phyloP scores from a whole-genome alignment of 2,113 vertebrate species.

The Serinus canaria region DNA sequence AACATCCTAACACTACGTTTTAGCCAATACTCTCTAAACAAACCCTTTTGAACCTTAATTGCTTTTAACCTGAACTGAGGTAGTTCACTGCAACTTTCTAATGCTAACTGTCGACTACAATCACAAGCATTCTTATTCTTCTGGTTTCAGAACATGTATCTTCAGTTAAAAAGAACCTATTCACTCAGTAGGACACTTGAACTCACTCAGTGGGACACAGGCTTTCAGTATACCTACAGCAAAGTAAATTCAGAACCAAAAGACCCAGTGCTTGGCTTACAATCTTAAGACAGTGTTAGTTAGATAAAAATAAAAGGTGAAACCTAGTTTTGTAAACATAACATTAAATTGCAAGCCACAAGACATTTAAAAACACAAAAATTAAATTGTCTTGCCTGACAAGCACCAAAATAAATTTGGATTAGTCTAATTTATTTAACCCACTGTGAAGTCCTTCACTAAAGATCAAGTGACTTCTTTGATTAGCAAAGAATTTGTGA shows the following conservation, averaged over 20 bases:
- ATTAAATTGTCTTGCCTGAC: neutral
- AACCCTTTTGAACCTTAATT: neutral
- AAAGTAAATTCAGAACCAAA: neutral
- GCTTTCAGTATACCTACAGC: neutral
- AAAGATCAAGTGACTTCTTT: neutral
- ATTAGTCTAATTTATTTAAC: neutral
- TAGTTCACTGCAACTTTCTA: neutral
- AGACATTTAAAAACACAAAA: neutral
- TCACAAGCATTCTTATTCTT: neutral
- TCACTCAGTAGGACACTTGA: neutral
- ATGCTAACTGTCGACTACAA: neutral
- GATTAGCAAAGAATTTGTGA: neutral
- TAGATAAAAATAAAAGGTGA: neutral
- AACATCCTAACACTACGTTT: neutral
- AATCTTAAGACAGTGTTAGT: neutral
- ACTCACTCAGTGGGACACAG: neutral
- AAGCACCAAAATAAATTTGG: neutral
- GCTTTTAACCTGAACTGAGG: neutral
- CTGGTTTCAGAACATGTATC: neutral
- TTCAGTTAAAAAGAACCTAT: neutral
- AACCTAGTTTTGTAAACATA: neutral
- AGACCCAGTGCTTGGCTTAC: neutral
- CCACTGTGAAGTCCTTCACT: neutral
- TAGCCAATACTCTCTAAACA: neutral
- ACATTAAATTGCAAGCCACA: neutral